Evolutionary conservation across 2,113 vertebrate genomes (phyloP).

Genomic region (Pygoscelis antarcticus): DNA sequence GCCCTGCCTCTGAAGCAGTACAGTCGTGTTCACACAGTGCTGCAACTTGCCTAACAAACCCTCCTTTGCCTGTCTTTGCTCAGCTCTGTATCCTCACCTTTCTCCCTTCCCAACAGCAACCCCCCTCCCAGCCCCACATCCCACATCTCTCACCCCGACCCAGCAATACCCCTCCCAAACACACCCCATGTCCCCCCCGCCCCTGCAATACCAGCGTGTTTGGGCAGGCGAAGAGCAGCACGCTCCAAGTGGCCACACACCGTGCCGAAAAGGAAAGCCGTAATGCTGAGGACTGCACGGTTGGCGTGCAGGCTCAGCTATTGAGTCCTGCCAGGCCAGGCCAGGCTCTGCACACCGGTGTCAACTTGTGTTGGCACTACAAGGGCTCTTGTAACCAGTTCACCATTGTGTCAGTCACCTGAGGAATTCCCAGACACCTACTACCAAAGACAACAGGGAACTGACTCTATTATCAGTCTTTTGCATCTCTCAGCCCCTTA

Average conservation of each 20-base stretch:
- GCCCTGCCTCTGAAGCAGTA: neutral
- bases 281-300: neutral
- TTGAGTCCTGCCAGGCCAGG: neutral
- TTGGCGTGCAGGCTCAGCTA: rapidly evolving
- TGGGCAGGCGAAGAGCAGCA: neutral
- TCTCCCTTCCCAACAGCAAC: neutral
- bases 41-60: neutral
- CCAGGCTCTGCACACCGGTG: neutral
- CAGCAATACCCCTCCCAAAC: neutral
- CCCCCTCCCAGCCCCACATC: neutral
- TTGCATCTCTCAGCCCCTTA: neutral
- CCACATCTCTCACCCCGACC: rapidly evolving
- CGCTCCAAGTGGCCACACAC: neutral
- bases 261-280: no score
- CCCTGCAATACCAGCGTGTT: neutral
- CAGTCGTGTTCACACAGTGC: neutral
- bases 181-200: rapidly evolving
- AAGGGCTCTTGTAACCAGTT: neutral
- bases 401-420: neutral
- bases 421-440: neutral
- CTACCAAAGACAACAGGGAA: neutral
- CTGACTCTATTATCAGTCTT: neutral
- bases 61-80: neutral
- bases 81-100: neutral
- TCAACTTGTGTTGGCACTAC: neutral